Percentiles rank a stretch among this genome's conserved stretches.
Conservation (phyloP, 2,888 invertebrate species). For the Spilarctia lutea region DNA sequence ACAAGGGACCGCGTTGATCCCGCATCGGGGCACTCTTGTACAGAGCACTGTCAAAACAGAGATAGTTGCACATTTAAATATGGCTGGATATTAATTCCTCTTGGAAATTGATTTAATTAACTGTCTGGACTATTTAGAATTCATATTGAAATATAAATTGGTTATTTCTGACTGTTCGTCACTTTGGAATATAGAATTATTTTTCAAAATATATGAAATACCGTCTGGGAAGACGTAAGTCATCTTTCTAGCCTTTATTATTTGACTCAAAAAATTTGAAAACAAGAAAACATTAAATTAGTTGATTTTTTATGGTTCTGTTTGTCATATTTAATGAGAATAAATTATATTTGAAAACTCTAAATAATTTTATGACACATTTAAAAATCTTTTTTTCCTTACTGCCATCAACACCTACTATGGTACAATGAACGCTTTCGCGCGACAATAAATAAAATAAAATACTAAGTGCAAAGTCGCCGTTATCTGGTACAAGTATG, state of each 20-base stretch:
- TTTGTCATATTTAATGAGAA: background rate
- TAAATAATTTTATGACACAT: background rate
- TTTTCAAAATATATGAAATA: background rate
- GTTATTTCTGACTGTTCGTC: background rate
- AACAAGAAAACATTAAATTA: background rate
- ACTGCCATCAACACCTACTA: background rate
- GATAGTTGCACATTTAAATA: conserved; percentile 69
- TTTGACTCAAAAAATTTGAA: background rate
- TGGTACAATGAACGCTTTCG: conserved; percentile 17
- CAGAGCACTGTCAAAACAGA: conserved; percentile 79
- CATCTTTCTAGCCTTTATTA: no score
- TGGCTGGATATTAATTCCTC: conserved; percentile 62
- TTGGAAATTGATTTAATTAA: conserved; percentile 63
- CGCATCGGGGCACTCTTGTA: conserved; percentile 66
- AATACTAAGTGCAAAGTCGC: conserved; percentile 53
- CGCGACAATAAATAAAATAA: conserved; percentile 51
- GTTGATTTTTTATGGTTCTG: background rate
- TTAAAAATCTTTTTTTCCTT: background rate
- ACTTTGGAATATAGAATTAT: background rate
- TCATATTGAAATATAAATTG: conserved; percentile 26
- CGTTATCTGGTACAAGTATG: conserved; percentile 78
- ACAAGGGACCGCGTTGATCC: conserved; percentile 62
- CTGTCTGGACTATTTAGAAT: conserved; percentile 32
- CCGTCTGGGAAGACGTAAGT: no score
- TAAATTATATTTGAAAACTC: background rate